Evolutionary conservation across 2,113 vertebrate genomes (phyloP).

Genomic region (Bungarus multicinctus): DNA sequence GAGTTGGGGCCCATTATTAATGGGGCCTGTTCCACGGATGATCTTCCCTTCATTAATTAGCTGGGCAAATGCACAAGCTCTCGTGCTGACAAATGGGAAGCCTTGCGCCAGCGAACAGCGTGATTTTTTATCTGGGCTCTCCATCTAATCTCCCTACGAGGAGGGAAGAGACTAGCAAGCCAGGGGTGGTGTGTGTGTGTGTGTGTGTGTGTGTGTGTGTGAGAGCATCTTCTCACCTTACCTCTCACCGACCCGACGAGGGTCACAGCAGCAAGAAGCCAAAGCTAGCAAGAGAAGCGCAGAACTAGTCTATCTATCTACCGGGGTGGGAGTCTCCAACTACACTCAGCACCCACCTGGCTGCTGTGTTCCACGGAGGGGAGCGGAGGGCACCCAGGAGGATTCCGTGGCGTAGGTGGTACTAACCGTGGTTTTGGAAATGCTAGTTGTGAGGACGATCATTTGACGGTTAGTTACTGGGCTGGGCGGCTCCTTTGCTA

Average conservation of each 20-base stretch:
- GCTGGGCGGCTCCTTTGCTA: slow-evolving; percentile 41
- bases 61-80: not conserved
- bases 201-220: fast-evolving
- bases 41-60: slow-evolving; percentile 4
- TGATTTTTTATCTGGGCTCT: slow-evolving; percentile 59
- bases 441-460: not conserved
- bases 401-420: not conserved
- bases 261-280: not conserved
- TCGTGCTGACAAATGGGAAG: not conserved
- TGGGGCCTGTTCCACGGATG: not conserved
- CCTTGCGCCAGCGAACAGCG: fast-evolving
- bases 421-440: fast-evolving
- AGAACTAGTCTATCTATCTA: not conserved
- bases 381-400: not conserved
- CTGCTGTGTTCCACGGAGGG: slow-evolving; percentile 41
- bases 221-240: fast-evolving
- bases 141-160: slow-evolving; percentile 21
- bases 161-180: not conserved
- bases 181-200: fast-evolving
- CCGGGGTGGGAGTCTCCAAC: not conserved
- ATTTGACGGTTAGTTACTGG: slow-evolving; percentile 18
- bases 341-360: slow-evolving; percentile 67
- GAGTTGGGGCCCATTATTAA: not conserved
- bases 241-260: fast-evolving
- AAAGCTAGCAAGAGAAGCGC: not conserved